Base-by-base conservation (phyloP, 2,113 vertebrate species). In the Colinus virginianus region DNA sequence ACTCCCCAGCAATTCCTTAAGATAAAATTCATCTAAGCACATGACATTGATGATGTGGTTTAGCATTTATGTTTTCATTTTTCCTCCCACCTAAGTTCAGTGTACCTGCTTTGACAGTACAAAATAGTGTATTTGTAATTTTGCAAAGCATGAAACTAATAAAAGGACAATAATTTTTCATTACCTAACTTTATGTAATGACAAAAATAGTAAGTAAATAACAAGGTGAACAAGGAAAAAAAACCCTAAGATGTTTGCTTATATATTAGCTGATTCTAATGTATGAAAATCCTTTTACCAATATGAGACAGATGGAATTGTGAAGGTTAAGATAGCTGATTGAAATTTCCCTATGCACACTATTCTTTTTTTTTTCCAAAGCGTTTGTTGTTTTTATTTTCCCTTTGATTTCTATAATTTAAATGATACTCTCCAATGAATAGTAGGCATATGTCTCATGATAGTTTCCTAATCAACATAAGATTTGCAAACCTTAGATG, bases 351-450 rank as follows among this genome's bases (percentile, higher is more conserved):
- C 19, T n/a, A 2, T n/a, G 25, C 22, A 58, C 4, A 42, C 2
- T 53, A 53, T 9, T 8, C 23, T 75, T 84, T 7, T 26, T 75
- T 84, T 21, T 45, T 3, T 3, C 9, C 46, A 43, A 56, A 45
- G 18, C 45, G 0, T 7, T 45, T 25, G 40, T 6, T 48, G 7
- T 45, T 25, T 6, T 5, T 48, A 38, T 43, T 14, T 3, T 8
- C 20, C 8, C 11, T 32, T 85, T 51, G 18, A 53, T 48, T 89
- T 38, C 14, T 6, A 6, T 32, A 51, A 59, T 77, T 88, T 21
- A 62, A 90, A 62, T 53, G 0, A 53, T 32, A 42, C 5, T 59
- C 8, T 76, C 11, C 21, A 66, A 21, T 9, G 17, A 90, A 78
- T 6, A 66, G 1, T 30, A 80, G 23, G 19, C 1, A 3, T 51